A percentile compares a stretch with the other conserved stretches of the same genome.
phyloP scores from a whole-genome alignment of 2,113 vertebrate species.

The Aspidoscelis tigris region DNA sequence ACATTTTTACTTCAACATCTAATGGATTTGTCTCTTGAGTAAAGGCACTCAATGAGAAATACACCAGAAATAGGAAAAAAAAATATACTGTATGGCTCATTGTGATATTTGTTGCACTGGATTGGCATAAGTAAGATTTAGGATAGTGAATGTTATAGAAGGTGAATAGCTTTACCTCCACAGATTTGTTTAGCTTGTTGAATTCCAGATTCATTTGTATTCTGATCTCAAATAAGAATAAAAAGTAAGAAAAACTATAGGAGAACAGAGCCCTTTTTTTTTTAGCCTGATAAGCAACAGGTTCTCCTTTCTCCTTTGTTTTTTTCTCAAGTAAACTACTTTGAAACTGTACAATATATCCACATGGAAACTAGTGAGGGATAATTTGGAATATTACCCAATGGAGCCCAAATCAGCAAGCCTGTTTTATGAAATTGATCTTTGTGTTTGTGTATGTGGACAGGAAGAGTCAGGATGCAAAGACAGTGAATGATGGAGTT shows the following conservation, averaged over 20 bases:
- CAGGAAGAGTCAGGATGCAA: neutral
- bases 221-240: constrained; percentile 39
- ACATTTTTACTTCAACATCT: constrained; percentile 60
- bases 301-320: neutral
- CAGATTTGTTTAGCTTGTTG: constrained; percentile 29
- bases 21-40: constrained; percentile 61
- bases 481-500: neutral
- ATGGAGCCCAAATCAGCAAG: neutral
- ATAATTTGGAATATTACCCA: neutral
- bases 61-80: constrained; percentile 50
- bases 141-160: constrained; percentile 36
- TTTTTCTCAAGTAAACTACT: rapidly evolving
- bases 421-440: neutral
- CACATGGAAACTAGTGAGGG: neutral
- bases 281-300: neutral
- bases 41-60: constrained; percentile 63
- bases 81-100: constrained; percentile 39
- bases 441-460: neutral
- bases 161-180: neutral
- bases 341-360: neutral
- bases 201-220: constrained; percentile 37
- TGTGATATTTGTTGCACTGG: constrained; percentile 45
- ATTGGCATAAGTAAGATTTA: constrained; percentile 49
- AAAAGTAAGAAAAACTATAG: neutral
- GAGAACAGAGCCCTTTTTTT: constrained; percentile 19